Base-by-base conservation (phyloP, 1,140 invertebrate genomes). In the Globodera rostochiensis region DNA sequence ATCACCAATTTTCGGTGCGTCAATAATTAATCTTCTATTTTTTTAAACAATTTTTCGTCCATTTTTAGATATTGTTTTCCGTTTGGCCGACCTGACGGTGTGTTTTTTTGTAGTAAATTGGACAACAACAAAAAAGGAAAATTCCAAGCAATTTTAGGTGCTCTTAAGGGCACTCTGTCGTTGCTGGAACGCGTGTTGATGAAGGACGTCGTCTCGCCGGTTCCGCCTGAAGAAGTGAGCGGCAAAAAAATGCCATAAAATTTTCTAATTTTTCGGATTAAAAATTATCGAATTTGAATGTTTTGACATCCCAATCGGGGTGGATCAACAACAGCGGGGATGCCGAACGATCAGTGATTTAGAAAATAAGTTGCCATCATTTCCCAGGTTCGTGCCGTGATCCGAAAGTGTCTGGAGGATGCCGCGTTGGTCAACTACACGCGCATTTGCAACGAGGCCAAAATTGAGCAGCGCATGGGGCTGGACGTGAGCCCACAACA, bases 151-250 rank as follows among this genome's bases (percentile, higher is more conserved):
- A 70, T 25, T 76, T 76, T 25, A 76, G 74, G 97, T 64, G 94
- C 96, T 47, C 91, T 99, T 77, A 99, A 98, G 93, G 94, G 96
- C 36, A 98, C 97, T 8, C 91, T 99, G 76, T 97, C 96, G 6
- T 92, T 99, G 50, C 90, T 99, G 76, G 97, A 99, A 92, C 92
- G 96, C 84, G 97, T 99, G 13, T 90, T 99, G 80, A 98, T 98
- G 97, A 99, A 99, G 90, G 97, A 99, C 90, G 95, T 97, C 80
- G 95, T 96, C 3, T 98, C 96, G 6, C 96, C 96, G n/a, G 96
- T 98, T 4, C 94, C 95, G 83, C 94, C 95, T 3, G 97, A 98
- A 91, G 97, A 99, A 64, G 57, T 64, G 5, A 19, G 57, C 36
- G 36, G 36, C 36, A 36, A 36, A 36, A 36, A 36, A 36, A 36